Evolutionary conservation across 2,797 vertebrate genomes (phyloP), one percentile per base, ranked within the genome.

Genomic region (Scolopax bukidnonensis): DNA sequence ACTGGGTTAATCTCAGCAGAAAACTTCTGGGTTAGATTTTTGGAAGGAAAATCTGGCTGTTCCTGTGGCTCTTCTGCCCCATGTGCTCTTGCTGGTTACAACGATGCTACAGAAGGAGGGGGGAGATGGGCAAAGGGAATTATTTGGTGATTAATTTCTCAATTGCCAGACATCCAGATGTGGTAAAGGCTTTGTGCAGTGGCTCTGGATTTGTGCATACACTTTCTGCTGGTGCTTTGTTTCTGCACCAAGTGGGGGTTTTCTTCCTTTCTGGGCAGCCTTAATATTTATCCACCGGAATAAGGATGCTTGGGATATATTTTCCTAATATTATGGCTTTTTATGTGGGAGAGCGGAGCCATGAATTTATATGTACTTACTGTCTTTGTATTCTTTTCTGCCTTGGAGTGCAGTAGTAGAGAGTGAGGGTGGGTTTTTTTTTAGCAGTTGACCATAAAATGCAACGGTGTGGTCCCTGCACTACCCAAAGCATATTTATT

Each of bases 101-200:
- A 2, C 65, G 94, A 25, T 15, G 12, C 59, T 59, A 0, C 28
- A n/a, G 53, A 41, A 64, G 79, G 78, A 67, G 24, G 38, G 71
- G 71, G 48, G 21, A 45, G 45, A 17, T 43, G 54, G 59, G 45
- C 28, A 74, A 32, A 78, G 45, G 67, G 89, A 76, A 50, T 90
- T 57, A 67, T 20, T 84, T 89, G 16, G 38, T 69, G 84, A 67
- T 90, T 74, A 56, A 61, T 92, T 95, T 75, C 47, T 83, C 91
- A 77, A 73, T 70, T 93, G 68, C 36, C 27, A 2, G 20, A 11
- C n/a, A 65, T 74, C 59, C 87, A 87, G 67, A 63, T 85, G 84
- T 70, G 68, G 56, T 64, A 80, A 6, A 71, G 74, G 83, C 38
- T 73, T 68, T 81, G 67, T 85, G 68, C 57, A 5, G 45, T 3